These are phyloP conservation scores for Pelobates cultripes DNA, from an alignment of 2,797 vertebrate species.

Conservation along the genomic window DNA sequence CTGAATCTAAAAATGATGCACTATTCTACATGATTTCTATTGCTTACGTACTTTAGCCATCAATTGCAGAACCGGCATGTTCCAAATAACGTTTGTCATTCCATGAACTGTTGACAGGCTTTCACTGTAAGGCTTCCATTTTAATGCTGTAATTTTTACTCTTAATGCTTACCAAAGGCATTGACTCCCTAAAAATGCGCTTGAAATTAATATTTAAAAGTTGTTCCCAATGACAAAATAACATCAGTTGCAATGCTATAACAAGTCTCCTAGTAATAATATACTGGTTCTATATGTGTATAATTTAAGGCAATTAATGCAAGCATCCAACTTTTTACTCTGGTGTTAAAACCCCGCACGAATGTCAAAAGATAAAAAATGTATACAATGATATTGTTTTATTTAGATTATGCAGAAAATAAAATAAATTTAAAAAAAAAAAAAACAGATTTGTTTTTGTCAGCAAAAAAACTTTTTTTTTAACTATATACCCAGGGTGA, in stretches of 20 bases:
- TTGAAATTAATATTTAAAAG: conserved; percentile 2
- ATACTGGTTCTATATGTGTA: no score
- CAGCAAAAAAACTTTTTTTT: no score
- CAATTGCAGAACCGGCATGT: neutral
- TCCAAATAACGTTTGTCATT: neutral
- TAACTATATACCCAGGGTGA: no score
- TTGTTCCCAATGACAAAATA: neutral
- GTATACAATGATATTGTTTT: no score
- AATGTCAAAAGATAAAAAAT: no score
- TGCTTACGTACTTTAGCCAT: neutral
- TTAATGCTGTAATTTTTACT: neutral
- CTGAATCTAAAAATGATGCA: neutral
- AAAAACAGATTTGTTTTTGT: no score
- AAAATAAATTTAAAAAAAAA: no score
- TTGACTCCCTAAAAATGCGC: neutral
- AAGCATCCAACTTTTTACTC: no score
- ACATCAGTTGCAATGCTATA: neutral
- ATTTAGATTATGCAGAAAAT: no score
- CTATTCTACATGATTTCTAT: neutral
- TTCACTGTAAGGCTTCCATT: neutral
- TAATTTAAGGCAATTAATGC: no score
- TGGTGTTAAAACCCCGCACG: no score
- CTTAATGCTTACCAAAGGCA: neutral
- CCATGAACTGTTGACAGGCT: neutral
- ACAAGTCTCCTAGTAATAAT: no score